Evolutionary conservation across 2,113 vertebrate species (phyloP), one percentile per base, ranked within the genome.

Genomic region (Alaudala cheleensis): DNA sequence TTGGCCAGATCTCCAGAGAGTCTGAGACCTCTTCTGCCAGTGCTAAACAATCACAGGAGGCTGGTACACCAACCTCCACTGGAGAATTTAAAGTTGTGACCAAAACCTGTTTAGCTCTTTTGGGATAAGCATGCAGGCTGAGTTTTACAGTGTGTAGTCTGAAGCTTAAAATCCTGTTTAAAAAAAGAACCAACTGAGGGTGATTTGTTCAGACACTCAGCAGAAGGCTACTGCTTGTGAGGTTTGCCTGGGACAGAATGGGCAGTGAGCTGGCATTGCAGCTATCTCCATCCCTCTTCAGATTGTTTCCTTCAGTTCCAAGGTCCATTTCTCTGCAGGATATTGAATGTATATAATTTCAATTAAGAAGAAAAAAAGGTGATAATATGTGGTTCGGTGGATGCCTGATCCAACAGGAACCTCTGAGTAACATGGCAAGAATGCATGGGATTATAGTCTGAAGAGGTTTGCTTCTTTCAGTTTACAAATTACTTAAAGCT

Each of bases 371-470:
- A 14, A 24, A 23, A 31, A 29, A 28, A 37, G 0, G 13, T 37
- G 15, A 11, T 61, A 7, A 14, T 2, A 11, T 42, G 16, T 22
- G 8, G 6, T 62, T 81, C 18, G 50, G 22, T 37, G 39, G 57
- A 60, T 69, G 49, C 31, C 60, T 26, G 12, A 16, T 66, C 20
- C n/a, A 45, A 14, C 3, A 25, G 39, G 64, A 88, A 53, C 20
- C 0, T 1, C 49, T 39, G 24, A 44, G 11, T 45, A 24, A 19
- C 1, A 3, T 58, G 25, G 23, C 3, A 9, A 47, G 33, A 91
- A 56, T 7, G 4, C 12, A 8, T 51, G 24, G 22, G 33, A 21
- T 66, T 64, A 16, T 22, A 44, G 49, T 20, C 34, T 71, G 8
- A 54, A 18, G 22, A 53, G 26, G 22, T 34, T 60, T 40, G 10